Conservation (phyloP, 2,797 vertebrate species). For the Gymnocypris eckloni region DNA sequence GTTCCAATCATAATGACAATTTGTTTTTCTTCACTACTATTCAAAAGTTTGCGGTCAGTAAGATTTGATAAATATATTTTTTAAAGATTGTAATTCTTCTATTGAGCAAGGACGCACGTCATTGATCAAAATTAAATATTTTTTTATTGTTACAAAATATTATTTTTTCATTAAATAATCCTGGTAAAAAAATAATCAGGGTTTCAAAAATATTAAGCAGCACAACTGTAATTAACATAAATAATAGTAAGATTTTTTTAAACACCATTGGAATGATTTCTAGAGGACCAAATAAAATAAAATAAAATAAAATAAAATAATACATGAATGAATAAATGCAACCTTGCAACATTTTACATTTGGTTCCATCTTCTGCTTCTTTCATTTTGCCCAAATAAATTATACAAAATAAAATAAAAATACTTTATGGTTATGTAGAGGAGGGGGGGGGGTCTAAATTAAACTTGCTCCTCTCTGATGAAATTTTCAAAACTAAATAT, state of each 20-base stretch:
- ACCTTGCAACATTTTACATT: too few species aligned
- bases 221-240: background rate
- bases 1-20: background rate
- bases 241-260: too few species aligned
- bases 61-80: too few species aligned
- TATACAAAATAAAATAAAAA: background rate
- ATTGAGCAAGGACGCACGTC: background rate
- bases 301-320: background rate
- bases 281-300: background rate
- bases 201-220: background rate
- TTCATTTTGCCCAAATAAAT: too few species aligned
- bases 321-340: too few species aligned
- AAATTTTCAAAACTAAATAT: too few species aligned
- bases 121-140: background rate
- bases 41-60: background rate
- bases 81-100: background rate
- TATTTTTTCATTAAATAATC: background rate
- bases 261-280: background rate
- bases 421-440: background rate
- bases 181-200: background rate
- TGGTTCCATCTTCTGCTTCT: too few species aligned
- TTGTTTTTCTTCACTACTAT: background rate
- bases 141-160: background rate
- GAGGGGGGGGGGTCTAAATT: accelerated
- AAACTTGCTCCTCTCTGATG: too few species aligned